These are phyloP conservation scores for Hiodon tergisus DNA, from an alignment of 2,113 vertebrate genomes.

Conservation along the genomic window DNA sequence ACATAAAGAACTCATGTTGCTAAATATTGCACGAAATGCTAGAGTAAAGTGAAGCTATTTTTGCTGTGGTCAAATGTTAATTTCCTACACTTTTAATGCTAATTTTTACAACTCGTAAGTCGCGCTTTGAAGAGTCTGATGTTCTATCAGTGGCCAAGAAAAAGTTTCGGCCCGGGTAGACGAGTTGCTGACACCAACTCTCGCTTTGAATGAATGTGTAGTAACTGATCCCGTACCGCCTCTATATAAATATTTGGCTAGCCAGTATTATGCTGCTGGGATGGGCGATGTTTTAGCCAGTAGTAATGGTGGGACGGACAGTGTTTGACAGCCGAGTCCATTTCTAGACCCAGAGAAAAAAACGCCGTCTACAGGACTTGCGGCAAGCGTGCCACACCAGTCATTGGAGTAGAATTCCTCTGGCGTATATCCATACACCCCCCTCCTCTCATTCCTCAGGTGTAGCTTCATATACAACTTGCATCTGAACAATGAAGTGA, in stretches of 20 bases:
- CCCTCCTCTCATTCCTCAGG: neutral
- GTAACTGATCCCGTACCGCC: conserved; percentile 63
- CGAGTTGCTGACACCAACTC: conserved; percentile 21
- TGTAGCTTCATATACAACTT: too few species aligned
- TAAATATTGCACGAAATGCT: neutral
- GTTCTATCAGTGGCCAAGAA: too few species aligned
- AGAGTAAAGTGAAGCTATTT: neutral
- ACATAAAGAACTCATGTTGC: conserved; percentile 48
- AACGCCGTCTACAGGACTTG: conserved; percentile 14
- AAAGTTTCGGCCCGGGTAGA: neutral
- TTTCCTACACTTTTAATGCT: too few species aligned
- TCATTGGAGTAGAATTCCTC: too few species aligned
- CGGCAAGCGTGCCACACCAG: neutral
- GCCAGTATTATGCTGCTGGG: conserved; percentile 67
- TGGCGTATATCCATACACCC: neutral
- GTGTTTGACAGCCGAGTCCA: conserved; percentile 60
- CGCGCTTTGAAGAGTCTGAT: too few species aligned
- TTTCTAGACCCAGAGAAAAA: conserved; percentile 56
- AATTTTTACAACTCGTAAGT: too few species aligned
- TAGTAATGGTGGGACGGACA: conserved; percentile 59
- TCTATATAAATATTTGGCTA: conserved; percentile 71
- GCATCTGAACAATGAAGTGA: too few species aligned
- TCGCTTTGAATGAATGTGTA: conserved; percentile 65
- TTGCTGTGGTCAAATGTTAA: too few species aligned
- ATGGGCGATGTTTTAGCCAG: conserved; percentile 68